Evolutionary conservation across 2,888 invertebrate genomes (phyloP).

Genomic region (Caenorhabditis panamensis): DNA sequence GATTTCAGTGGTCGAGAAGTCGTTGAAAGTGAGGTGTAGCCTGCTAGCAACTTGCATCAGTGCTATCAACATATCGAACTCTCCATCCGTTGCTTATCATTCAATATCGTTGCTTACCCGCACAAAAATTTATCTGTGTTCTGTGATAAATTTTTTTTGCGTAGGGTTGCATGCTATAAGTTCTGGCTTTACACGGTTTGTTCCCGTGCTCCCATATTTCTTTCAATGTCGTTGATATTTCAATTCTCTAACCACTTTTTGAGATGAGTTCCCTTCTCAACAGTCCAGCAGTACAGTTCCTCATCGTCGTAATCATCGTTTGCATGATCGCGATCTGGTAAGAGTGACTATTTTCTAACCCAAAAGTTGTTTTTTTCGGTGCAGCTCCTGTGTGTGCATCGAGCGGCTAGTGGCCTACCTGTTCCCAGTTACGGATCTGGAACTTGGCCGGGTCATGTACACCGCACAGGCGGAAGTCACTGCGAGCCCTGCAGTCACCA

Average conservation of each 20-base stretch:
- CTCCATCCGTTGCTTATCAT: too few species aligned
- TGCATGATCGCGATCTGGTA: conserved; percentile 19
- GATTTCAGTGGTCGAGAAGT: background rate
- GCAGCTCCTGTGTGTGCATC: conserved; percentile 18
- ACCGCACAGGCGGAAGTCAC: background rate
- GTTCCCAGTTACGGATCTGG: conserved; percentile 12
- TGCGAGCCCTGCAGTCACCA: background rate
- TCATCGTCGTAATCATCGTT: conserved; percentile 18
- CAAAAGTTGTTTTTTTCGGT: background rate
- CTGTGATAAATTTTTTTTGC: background rate
- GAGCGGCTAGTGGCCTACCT: background rate
- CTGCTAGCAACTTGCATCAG: background rate
- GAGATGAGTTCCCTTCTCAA: conserved; percentile 6
- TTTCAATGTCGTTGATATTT: background rate
- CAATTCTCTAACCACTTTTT: background rate
- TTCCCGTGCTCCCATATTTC: conserved; percentile 11
- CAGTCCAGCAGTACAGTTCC: conserved; percentile 16
- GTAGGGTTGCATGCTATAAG: background rate
- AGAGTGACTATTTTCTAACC: background rate
- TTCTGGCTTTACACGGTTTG: background rate
- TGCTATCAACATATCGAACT: too few species aligned
- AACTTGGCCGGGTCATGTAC: conserved; percentile 28
- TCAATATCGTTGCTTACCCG: too few species aligned
- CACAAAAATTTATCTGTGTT: background rate
- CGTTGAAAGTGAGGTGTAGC: background rate